Evolutionary conservation across 2,797 vertebrate genomes (phyloP).

Genomic region (Liasis olivaceus): DNA sequence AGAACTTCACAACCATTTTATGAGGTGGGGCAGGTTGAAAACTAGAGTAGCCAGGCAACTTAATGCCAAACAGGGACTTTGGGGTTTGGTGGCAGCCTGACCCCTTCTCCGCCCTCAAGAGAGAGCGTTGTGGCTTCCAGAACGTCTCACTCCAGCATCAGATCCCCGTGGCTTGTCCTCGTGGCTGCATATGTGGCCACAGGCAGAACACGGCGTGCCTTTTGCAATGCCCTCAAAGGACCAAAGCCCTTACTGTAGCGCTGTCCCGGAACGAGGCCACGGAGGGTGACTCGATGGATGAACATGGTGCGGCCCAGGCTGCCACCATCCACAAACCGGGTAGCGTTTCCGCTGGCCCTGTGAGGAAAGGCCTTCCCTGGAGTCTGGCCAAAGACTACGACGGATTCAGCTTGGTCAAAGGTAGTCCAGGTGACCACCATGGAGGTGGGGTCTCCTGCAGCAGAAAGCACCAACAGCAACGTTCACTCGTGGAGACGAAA

Average conservation of each 20-base stretch:
- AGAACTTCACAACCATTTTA: neutral
- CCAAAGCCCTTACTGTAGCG: constrained; percentile 77
- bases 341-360: constrained; percentile 68
- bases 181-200: neutral
- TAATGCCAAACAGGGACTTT: neutral
- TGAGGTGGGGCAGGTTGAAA: neutral
- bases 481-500: neutral
- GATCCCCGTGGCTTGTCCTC: neutral
- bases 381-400: constrained; percentile 79
- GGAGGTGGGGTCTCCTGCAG: constrained; percentile 74
- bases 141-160: neutral
- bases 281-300: constrained; percentile 83
- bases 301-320: constrained; percentile 75
- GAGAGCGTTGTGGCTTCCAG: neutral
- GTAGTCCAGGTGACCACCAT: constrained; percentile 90
- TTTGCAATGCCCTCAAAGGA: accelerated
- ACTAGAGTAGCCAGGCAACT: too few relatives aligned
- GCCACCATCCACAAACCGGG: constrained; percentile 83
- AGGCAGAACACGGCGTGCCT: accelerated
- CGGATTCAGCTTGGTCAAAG: constrained; percentile 74
- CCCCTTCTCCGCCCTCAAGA: neutral
- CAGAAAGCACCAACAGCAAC: neutral
- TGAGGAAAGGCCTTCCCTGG: constrained; percentile 70
- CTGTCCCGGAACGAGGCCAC: constrained; percentile 74
- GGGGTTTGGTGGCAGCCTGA: neutral